A percentile compares a stretch with the other conserved stretches of the same genome.
Conservation (phyloP, 2,797 vertebrate genomes). For the Periophthalmus magnuspinnatus region DNA sequence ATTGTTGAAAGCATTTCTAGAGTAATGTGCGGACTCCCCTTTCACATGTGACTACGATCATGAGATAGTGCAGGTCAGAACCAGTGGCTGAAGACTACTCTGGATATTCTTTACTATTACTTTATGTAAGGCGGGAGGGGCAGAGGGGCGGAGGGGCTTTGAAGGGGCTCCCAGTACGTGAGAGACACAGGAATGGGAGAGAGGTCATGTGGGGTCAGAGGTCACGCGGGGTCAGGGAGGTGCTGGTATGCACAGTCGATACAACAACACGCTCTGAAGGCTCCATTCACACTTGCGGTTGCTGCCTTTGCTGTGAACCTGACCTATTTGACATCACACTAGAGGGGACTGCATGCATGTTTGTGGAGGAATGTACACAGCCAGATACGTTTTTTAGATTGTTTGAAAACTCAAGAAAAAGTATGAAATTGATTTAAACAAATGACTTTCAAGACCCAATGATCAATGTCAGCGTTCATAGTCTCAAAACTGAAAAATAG, state of each 20-base stretch:
- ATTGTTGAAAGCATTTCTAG: constrained; percentile 1
- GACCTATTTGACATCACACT: constrained; percentile 5
- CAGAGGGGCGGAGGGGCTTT: constrained; percentile 45
- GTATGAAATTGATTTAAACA: no score
- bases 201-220: constrained; percentile 39
- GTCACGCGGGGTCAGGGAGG: constrained; percentile 47
- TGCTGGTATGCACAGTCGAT: constrained; percentile 45
- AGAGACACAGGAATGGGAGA: constrained; percentile 60
- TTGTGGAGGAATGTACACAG: no score
- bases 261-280: constrained; percentile 54
- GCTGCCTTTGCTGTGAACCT: constrained; percentile 40
- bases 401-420: no score
- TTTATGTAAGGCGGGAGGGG: constrained; percentile 58
- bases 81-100: constrained; percentile 62
- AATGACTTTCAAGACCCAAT: no score
- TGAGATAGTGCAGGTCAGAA: constrained; percentile 44
- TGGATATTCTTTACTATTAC: constrained; percentile 54
- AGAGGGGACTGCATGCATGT: no score
- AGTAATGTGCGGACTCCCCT: constrained; percentile 9
- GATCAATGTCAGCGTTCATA: no score
- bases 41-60: constrained; percentile 37
- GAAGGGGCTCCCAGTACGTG: constrained; percentile 44
- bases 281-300: constrained; percentile 44
- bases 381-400: no score
- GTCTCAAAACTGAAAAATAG: no score